phyloP scores from a whole-genome alignment of 2,797 vertebrate genomes.

The Menidia menidia region DNA sequence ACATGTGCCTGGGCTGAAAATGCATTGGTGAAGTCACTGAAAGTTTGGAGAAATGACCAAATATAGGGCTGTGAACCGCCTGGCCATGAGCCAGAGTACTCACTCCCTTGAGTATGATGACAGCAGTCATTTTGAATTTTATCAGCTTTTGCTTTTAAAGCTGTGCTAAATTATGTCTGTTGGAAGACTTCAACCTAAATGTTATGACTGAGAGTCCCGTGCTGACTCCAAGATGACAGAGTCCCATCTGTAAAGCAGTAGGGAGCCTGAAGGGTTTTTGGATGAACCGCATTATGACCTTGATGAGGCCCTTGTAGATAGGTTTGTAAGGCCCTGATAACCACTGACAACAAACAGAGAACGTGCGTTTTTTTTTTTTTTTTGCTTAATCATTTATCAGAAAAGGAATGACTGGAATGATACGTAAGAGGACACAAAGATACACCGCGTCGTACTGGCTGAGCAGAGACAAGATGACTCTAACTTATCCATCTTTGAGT shows the following conservation, averaged over 20 bases:
- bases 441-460: constrained; percentile 24
- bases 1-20: constrained; percentile 57
- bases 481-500: constrained; percentile 50
- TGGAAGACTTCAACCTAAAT: constrained; percentile 70
- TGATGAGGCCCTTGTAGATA: constrained; percentile 51
- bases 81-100: constrained; percentile 55
- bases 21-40: constrained; percentile 59
- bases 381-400: constrained; percentile 54
- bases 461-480: constrained; percentile 25
- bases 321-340: constrained; percentile 54
- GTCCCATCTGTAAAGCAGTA: constrained; percentile 61
- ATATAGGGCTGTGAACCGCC: constrained; percentile 58
- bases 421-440: constrained; percentile 54
- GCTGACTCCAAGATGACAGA: constrained; percentile 66
- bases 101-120: constrained; percentile 56
- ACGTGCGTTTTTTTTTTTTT: constrained; percentile 46
- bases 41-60: constrained; percentile 61
- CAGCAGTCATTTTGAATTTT: constrained; percentile 69
- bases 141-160: constrained; percentile 78
- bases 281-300: constrained; percentile 66
- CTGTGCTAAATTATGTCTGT: constrained; percentile 77
- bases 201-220: constrained; percentile 74
- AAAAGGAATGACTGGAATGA: constrained; percentile 23
- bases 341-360: constrained; percentile 54
- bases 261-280: constrained; percentile 54